Conservation (phyloP, 2,797 vertebrate genomes). For the Tauraco hartlaubi region DNA sequence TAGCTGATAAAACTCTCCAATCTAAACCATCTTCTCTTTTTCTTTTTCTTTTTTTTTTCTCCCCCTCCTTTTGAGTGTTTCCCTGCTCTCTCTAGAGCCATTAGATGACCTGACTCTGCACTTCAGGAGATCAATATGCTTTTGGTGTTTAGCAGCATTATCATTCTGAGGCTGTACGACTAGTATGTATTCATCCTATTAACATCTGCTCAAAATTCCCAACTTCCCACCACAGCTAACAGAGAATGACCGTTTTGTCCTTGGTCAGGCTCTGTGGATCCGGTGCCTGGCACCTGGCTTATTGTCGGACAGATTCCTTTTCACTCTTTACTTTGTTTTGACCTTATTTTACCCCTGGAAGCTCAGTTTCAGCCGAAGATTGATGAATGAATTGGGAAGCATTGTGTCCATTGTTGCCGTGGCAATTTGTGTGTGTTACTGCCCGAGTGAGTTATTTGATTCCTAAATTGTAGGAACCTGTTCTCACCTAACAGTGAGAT, state of each 20-base stretch:
- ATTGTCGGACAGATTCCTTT: not conserved
- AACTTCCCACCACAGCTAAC: not conserved
- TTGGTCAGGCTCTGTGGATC: not conserved
- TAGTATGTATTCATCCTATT: constrained; percentile 45
- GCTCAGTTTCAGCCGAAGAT: not conserved
- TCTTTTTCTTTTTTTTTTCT: not conserved
- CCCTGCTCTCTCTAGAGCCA: not conserved
- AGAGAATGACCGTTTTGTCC: constrained; percentile 51
- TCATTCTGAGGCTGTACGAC: not conserved
- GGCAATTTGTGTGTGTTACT: not conserved
- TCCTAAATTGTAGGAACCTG: not conserved
- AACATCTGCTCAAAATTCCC: constrained; percentile 72
- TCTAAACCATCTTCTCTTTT: not conserved
- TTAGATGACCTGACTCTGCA: constrained; percentile 29
- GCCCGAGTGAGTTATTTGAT: not conserved
- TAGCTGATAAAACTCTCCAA: not conserved
- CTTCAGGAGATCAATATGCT: constrained; percentile 54
- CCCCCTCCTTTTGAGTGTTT: not conserved
- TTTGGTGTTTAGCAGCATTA: constrained; percentile 54
- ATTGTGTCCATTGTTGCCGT: not conserved
- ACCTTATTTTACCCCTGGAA: not conserved
- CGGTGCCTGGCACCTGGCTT: constrained; percentile 7
- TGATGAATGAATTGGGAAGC: not conserved
- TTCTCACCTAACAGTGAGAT: not conserved
- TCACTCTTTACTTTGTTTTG: not conserved